phyloP scores from a whole-genome alignment of 2,888 invertebrate species.

The Tinea semifulvella region DNA sequence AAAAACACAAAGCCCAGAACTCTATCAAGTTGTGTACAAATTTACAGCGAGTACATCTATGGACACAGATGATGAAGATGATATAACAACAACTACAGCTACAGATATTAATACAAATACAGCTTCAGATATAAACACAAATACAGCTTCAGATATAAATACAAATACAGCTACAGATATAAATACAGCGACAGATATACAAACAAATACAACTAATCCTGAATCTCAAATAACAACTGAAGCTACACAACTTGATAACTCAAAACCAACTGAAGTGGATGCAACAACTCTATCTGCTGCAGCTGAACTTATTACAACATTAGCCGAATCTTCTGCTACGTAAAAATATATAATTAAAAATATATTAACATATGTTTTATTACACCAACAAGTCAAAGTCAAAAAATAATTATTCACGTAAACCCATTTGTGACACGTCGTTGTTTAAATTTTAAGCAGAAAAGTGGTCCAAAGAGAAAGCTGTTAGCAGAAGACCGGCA shows the following conservation, averaged over 20 bases:
- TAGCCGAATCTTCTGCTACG: too few relatives aligned
- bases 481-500: too few relatives aligned
- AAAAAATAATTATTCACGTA: too few relatives aligned
- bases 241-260: too few relatives aligned
- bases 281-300: background rate
- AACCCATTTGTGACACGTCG: too few relatives aligned
- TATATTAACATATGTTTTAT: too few relatives aligned
- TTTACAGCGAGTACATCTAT: slow-evolving; percentile 3
- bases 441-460: too few relatives aligned
- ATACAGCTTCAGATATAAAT: background rate
- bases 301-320: background rate
- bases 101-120: background rate
- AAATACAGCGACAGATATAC: background rate
- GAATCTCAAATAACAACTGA: background rate
- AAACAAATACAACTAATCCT: background rate
- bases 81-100: background rate
- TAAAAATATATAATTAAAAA: too few relatives aligned
- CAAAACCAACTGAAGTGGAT: too few relatives aligned
- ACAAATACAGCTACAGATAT: background rate
- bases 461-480: too few relatives aligned
- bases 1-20: slow-evolving; percentile 31
- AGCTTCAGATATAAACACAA: background rate
- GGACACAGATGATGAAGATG: background rate
- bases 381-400: too few relatives aligned
- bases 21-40: slow-evolving; percentile 31